Evolutionary conservation across 2,888 invertebrate genomes (phyloP).

Genomic region (Prostheceraeus crozeri): DNA sequence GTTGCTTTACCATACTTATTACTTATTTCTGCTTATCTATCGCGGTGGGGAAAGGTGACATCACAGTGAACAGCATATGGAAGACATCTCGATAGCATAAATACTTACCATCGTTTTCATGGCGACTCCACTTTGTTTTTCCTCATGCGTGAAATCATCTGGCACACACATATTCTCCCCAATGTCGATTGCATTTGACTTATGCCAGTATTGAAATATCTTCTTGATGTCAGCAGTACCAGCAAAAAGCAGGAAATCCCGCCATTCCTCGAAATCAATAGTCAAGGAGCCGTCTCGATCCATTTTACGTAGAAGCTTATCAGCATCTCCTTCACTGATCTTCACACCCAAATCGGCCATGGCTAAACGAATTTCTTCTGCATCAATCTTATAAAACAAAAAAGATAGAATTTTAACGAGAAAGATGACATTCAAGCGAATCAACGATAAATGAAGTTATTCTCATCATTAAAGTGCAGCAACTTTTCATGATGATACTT

Average conservation of each 20-base stretch:
- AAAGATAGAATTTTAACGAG: too few relatives aligned
- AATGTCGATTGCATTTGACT: slow-evolving; percentile 61
- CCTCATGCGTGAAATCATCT: slow-evolving; percentile 85
- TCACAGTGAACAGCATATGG: too few relatives aligned
- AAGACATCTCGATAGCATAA: too few relatives aligned
- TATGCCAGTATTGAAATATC: slow-evolving; percentile 84
- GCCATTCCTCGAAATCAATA: slow-evolving; percentile 88
- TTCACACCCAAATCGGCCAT: slow-evolving; percentile 81
- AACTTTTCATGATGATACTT: too few relatives aligned
- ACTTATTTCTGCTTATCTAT: too few relatives aligned
- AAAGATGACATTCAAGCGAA: too few relatives aligned
- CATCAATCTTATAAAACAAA: slow-evolving; percentile 52
- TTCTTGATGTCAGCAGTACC: slow-evolving; percentile 81
- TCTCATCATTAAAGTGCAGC: too few relatives aligned
- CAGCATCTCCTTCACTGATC: slow-evolving; percentile 73
- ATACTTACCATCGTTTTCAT: slow-evolving; percentile 89
- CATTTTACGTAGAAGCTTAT: slow-evolving; percentile 80
- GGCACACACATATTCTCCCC: slow-evolving; percentile 93
- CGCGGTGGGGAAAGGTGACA: too few relatives aligned
- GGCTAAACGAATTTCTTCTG: slow-evolving; percentile 78
- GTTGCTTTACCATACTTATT: too few relatives aligned
- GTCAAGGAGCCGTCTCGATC: slow-evolving; percentile 85
- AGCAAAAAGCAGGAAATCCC: slow-evolving; percentile 81
- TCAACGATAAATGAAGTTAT: too few relatives aligned
- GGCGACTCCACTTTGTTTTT: slow-evolving; percentile 89